Evolutionary conservation across 1,140 invertebrate species (phyloP), one percentile per base, ranked within the genome.

Genomic region (Myzus persicae): DNA sequence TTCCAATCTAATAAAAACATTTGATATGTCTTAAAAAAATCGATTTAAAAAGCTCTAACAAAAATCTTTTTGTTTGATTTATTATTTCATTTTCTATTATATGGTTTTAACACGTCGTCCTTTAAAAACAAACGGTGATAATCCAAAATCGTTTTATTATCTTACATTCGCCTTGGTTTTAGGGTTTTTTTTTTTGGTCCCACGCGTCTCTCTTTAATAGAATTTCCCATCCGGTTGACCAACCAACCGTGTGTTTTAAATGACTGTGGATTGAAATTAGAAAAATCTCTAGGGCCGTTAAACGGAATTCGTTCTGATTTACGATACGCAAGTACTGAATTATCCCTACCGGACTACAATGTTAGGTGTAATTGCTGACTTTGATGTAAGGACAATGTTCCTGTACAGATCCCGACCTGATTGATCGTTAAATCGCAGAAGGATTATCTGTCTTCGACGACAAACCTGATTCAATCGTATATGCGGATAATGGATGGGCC

Each of bases 201-300:
- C 59, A 76, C 59, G 6, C 31, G 59, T 6, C 59, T 76, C n/a
- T n/a, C n/a, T 76, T 76, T 76, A 76, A 18, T 76, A 36, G 59
- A n/a, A 76, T 76, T 76, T 76, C 59, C 11, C 31, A 1, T 76
- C 14, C 59, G 59, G 59, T 76, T 76, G 59, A 76, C n/a, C 59
- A 76, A 76, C 59, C 59, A n/a, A 76, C 59, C 59, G 59, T 76
- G 59, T 76, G n/a, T 76, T 76, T 76, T 76, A n/a, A 76, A 76
- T 76, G 59, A 76, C 59, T 36, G 31, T 6, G 59, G 5, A 76
- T 76, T 76, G 59, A 76, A 76, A 76, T 76, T 76, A 76, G 59
- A 76, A 76, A 76, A n/a, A 76, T 76, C 59, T 76, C 59, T n/a
- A 76, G 14, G 31, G 59, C 36, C 59, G 59, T 76, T 76, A n/a